Percentiles rank a stretch among this genome's conserved stretches.
These are phyloP conservation scores for Sinhomidia bicolor DNA, from an alignment of 2,888 invertebrate species.

Conservation along the genomic window DNA sequence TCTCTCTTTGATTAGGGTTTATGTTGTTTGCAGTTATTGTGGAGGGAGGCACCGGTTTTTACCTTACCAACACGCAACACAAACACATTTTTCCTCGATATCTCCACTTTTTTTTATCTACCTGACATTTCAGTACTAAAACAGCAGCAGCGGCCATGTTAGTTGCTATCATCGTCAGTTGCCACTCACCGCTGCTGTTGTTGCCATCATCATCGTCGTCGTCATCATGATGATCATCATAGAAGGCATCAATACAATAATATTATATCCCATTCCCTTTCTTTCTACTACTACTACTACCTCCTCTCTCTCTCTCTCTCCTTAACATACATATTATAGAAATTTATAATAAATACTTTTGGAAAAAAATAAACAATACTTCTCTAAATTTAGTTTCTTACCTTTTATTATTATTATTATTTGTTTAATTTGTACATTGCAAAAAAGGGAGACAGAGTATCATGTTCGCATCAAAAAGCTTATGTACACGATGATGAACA, in stretches of 20 bases:
- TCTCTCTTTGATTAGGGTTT: conserved; percentile 32
- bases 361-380: not conserved
- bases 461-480: conserved; percentile 21
- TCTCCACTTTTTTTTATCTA: not conserved
- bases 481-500: no score
- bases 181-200: not conserved
- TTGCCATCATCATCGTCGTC: not conserved
- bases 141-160: conserved; percentile 22
- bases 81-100: conserved; percentile 20
- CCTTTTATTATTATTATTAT: no score
- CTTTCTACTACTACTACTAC: not conserved
- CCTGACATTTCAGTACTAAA: not conserved
- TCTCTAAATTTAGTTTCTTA: conserved; percentile 28
- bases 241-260: conserved; percentile 7
- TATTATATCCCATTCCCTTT: conserved; percentile 26
- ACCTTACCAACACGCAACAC: not conserved
- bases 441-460: conserved; percentile 26
- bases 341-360: conserved; percentile 35
- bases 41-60: conserved; percentile 54
- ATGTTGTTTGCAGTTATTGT: not conserved
- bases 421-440: conserved; percentile 53
- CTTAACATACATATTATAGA: conserved; percentile 1
- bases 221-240: not conserved
- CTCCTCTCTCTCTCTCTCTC: conserved; percentile 37
- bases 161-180: not conserved